A percentile compares a stretch with the other conserved stretches of the same genome.
Evolutionary conservation across 1,140 invertebrate genomes (phyloP).

Genomic region (Vanessa tameamea): DNA sequence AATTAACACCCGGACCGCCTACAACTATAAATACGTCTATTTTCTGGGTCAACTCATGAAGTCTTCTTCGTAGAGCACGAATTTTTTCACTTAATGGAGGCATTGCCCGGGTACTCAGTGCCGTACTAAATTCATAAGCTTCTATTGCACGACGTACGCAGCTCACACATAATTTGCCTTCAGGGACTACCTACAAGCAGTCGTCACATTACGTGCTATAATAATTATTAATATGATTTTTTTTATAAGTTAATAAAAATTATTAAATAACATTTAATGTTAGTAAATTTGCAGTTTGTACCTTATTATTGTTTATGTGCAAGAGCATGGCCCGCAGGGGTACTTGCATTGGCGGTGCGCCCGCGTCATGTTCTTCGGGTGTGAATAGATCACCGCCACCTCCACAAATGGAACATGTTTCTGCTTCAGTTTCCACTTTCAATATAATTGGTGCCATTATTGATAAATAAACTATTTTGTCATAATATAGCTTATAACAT

Average conservation of each 20-base stretch:
- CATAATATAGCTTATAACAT: neutral
- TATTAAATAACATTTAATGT: neutral
- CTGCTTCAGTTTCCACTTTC: conserved; percentile 59
- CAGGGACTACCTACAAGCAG: conserved; percentile 59
- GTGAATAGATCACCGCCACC: conserved; percentile 54
- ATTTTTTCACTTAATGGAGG: conserved; percentile 71
- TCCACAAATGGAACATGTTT: conserved; percentile 58
- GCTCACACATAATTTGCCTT: conserved; percentile 58
- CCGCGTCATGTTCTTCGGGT: conserved; percentile 67
- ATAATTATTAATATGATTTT: neutral
- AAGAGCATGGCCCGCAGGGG: conserved; percentile 65
- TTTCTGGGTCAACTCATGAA: conserved; percentile 71
- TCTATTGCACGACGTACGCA: conserved; percentile 64
- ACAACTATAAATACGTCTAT: conserved; percentile 76
- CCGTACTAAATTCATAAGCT: conserved; percentile 62
- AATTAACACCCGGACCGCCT: conserved; percentile 56
- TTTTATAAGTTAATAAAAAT: neutral
- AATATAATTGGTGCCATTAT: conserved; percentile 53
- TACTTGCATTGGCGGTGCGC: conserved; percentile 47
- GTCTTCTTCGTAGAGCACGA: conserved; percentile 52
- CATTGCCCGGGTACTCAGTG: conserved; percentile 44
- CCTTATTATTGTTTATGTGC: conserved; percentile 71
- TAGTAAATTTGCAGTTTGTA: conserved; percentile 28
- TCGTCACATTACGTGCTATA: neutral
- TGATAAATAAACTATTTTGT: neutral